These are phyloP conservation scores for Leptatherina wallacei DNA, from an alignment of 2,797 vertebrate genomes.

Conservation along the genomic window DNA sequence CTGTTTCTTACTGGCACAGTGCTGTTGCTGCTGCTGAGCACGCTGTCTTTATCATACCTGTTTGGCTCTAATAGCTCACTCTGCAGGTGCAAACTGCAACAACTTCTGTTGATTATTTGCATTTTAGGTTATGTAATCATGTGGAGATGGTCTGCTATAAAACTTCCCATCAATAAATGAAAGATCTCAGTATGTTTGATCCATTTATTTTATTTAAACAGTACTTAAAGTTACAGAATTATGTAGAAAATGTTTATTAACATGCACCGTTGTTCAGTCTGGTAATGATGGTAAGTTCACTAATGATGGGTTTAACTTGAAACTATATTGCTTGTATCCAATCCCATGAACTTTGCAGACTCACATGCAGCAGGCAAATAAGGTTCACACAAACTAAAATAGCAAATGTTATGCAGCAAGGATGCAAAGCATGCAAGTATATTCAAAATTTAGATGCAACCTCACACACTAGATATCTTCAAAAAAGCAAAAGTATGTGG, in stretches of 20 bases:
- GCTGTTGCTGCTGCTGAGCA: slow-evolving; percentile 18
- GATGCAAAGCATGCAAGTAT: not conserved
- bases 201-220: not conserved
- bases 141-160: slow-evolving; percentile 3
- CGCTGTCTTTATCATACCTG: slow-evolving; percentile 40
- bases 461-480: not conserved
- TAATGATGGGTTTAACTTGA: not conserved
- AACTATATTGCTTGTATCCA: not conserved
- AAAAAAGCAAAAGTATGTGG: not conserved
- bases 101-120: slow-evolving; percentile 11
- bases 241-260: not conserved
- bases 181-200: not conserved
- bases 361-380: not conserved
- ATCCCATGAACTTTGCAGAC: not conserved
- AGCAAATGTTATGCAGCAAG: not conserved
- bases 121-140: slow-evolving; percentile 10
- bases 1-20: slow-evolving; percentile 45
- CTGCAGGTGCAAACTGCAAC: slow-evolving; percentile 12
- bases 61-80: slow-evolving; percentile 27
- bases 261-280: not conserved
- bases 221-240: not conserved
- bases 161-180: slow-evolving; percentile 1
- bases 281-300: not conserved
- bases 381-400: not conserved
- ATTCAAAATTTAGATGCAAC: too few species aligned